phyloP scores from a whole-genome alignment of 53 echinoderm and acorn worm species.

The Luidia sarsii region DNA sequence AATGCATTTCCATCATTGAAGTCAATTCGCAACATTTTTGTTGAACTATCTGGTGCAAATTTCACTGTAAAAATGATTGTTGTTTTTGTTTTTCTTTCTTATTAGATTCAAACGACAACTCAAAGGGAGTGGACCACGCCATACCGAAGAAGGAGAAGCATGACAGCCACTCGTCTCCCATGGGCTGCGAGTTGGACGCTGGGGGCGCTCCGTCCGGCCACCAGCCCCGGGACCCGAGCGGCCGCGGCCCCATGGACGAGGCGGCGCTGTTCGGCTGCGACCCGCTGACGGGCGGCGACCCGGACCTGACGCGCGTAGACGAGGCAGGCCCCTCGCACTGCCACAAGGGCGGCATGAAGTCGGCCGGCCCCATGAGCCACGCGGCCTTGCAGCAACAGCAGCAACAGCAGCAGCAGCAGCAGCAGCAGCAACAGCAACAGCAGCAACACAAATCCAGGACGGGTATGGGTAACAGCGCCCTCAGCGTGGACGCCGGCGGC shows the following conservation, averaged over 20 bases:
- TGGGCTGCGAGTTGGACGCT: slow-evolving; percentile 53
- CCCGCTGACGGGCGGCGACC: slow-evolving; percentile 30
- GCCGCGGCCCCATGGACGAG: slow-evolving; percentile 38
- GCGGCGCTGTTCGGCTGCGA: slow-evolving; percentile 61
- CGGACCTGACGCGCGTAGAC: slow-evolving; percentile 38
- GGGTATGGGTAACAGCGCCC: slow-evolving; percentile 57
- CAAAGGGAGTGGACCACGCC: slow-evolving; percentile 52
- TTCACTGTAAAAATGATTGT: no score
- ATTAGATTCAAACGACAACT: slow-evolving; percentile 66
- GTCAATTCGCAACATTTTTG: no score
- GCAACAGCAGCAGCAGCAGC: no score
- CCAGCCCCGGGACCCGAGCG: slow-evolving; percentile 57
- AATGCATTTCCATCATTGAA: no score
- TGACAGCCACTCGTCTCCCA: slow-evolving; percentile 55
- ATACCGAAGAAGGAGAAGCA: slow-evolving; percentile 73
- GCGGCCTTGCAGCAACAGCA: no score
- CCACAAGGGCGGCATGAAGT: slow-evolving; percentile 57
- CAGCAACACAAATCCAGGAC: slow-evolving; percentile 68
- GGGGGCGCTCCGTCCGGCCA: slow-evolving; percentile 69
- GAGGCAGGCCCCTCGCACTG: slow-evolving; percentile 43
- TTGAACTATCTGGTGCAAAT: no score
- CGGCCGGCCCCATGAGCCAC: slow-evolving; percentile 58
- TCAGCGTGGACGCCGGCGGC: slow-evolving; percentile 66
- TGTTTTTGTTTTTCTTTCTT: neutral
- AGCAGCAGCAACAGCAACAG: no score